Percentiles rank a stretch among this genome's conserved stretches.
phyloP scores from a whole-genome alignment of 1,140 invertebrate genomes.

The Trinorchestia longiramus region DNA sequence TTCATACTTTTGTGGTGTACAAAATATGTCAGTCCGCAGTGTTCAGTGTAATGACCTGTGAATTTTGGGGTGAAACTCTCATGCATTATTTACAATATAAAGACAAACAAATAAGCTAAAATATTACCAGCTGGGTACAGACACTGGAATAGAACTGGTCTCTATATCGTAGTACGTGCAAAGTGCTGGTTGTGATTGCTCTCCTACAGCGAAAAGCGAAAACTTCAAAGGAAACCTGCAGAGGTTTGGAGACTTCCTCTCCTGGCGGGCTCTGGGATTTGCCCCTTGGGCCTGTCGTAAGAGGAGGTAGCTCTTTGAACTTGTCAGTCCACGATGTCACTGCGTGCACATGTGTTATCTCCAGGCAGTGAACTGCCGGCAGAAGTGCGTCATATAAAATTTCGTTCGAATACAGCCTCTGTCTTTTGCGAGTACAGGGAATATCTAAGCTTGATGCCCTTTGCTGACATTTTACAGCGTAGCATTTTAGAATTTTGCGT shows the following conservation, averaged over 20 bases:
- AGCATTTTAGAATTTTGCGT: neutral
- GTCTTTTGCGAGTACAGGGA: neutral
- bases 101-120: too few relatives aligned
- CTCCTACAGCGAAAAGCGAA: neutral
- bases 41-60: too few relatives aligned
- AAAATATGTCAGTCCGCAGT: too few relatives aligned
- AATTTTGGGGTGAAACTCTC: too few relatives aligned
- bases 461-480: neutral
- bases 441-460: neutral
- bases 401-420: neutral
- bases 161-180: neutral
- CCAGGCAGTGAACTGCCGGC: neutral
- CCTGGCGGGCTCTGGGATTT: neutral
- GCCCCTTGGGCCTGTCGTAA: neutral
- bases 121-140: too few relatives aligned
- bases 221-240: neutral
- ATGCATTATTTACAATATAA: too few relatives aligned
- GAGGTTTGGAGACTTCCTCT: neutral
- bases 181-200: neutral
- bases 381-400: neutral
- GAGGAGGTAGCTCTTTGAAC: neutral
- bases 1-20: too few relatives aligned
- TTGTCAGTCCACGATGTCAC: neutral
- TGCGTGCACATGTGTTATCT: neutral
- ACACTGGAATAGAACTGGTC: neutral